These are phyloP conservation scores for Gadus macrocephalus DNA, from an alignment of 2,113 vertebrate species.

Conservation along the genomic window DNA sequence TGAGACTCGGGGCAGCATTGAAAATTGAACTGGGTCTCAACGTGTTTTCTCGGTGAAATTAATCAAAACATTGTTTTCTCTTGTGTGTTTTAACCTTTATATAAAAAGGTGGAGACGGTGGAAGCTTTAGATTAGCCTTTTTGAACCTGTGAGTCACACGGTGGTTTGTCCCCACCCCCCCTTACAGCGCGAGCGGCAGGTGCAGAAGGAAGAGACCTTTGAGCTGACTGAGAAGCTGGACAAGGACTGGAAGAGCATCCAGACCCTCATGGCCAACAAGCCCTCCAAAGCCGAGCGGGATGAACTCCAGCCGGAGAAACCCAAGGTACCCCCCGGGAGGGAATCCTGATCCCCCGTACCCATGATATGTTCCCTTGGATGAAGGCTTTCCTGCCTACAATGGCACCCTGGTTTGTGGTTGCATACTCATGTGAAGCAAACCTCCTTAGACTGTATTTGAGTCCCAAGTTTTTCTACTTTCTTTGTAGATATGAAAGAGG, in stretches of 20 bases:
- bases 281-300: slow-evolving; percentile 61
- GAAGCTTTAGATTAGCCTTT: background rate
- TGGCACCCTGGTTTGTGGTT: no score
- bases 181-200: slow-evolving; percentile 83
- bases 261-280: slow-evolving; percentile 78
- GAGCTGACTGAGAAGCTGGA: slow-evolving; percentile 94
- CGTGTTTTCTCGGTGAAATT: no score
- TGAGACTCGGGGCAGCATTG: no score
- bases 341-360: background rate
- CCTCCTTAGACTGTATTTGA: no score
- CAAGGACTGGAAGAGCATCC: slow-evolving; percentile 90
- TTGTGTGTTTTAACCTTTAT: no score
- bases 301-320: slow-evolving; percentile 69
- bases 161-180: background rate
- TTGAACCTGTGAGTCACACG: background rate
- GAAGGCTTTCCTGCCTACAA: no score
- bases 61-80: no score
- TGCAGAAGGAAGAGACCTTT: slow-evolving; percentile 81
- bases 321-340: slow-evolving; percentile 70
- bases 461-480: no score
- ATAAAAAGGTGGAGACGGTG: background rate
- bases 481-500: no score
- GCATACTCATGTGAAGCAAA: no score
- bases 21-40: no score
- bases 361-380: no score